These are phyloP conservation scores for Pterocles gutturalis DNA, from an alignment of 2,113 vertebrate species.

Conservation along the genomic window DNA sequence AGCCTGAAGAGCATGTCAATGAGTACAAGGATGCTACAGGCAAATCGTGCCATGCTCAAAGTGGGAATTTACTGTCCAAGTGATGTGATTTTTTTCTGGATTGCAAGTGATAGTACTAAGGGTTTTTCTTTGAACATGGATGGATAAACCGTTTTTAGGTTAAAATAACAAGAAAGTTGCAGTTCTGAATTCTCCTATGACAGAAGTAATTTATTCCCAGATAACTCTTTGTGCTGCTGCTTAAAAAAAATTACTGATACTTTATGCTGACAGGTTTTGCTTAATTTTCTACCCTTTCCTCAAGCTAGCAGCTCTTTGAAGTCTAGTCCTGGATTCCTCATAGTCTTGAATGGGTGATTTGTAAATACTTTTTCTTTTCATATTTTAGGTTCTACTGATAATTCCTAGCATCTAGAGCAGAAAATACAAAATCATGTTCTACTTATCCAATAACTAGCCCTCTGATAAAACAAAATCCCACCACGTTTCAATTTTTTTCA, in stretches of 20 bases:
- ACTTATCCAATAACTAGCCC: background rate
- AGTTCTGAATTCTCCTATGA: background rate
- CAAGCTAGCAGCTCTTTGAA: background rate
- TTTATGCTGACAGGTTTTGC: background rate
- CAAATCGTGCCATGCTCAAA: fast-evolving
- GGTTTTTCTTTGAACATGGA: background rate
- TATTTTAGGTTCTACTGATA: background rate
- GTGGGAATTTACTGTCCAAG: background rate
- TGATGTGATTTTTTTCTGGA: background rate
- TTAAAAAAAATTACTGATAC: background rate
- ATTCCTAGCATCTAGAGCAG: background rate
- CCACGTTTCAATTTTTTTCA: background rate
- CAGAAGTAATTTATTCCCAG: background rate
- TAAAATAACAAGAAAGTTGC: background rate
- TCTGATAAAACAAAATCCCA: background rate
- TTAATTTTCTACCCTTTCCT: background rate
- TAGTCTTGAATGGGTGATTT: background rate
- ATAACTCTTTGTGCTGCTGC: background rate
- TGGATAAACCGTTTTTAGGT: background rate
- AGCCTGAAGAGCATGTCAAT: background rate
- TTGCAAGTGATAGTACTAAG: background rate
- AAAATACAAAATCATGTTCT: background rate
- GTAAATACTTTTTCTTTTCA: background rate
- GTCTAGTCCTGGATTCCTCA: background rate
- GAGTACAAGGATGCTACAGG: background rate